Conservation (phyloP, 2,797 vertebrate species). For the Anguilla marmorata region DNA sequence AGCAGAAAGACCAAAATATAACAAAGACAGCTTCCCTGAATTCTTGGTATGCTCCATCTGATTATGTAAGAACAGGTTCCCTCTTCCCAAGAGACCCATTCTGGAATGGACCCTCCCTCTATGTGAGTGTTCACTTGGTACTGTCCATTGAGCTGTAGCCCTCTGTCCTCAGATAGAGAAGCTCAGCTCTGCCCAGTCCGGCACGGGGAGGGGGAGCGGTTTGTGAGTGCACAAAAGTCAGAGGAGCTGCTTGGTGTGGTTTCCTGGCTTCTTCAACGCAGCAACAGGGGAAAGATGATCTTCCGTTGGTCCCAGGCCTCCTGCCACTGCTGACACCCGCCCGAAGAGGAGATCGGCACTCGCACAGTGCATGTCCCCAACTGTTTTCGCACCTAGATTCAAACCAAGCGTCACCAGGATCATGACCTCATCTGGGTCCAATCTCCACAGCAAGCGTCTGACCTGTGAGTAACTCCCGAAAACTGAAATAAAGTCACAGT, state of each 20-base stretch:
- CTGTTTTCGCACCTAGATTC: background rate
- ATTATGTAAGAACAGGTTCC: background rate
- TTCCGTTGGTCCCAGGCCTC: background rate
- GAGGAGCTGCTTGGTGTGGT: constrained; percentile 6
- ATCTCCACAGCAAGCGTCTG: constrained; percentile 63
- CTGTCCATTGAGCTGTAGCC: constrained; percentile 16
- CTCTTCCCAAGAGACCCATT: background rate
- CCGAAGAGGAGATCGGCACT: background rate
- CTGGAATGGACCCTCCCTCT: constrained; percentile 3
- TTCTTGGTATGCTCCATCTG: background rate
- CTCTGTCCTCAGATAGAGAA: background rate
- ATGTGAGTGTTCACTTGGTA: constrained; percentile 26
- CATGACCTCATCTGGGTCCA: constrained; percentile 72
- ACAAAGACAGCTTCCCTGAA: background rate
- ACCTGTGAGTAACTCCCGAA: constrained; percentile 64
- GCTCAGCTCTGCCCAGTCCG: background rate
- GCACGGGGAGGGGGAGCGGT: background rate
- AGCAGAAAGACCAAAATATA: constrained; percentile 4
- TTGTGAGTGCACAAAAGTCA: background rate
- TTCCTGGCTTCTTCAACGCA: constrained; percentile 1
- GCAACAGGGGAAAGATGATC: background rate
- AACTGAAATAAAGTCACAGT: background rate
- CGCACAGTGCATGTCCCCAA: background rate
- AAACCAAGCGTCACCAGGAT: constrained; percentile 28
- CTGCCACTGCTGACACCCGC: background rate